A percentile compares a stretch with the other conserved stretches of the same genome.
These are phyloP conservation scores for Cyanoramphus novaezelandiae DNA, from an alignment of 2,113 vertebrate species.

Conservation along the genomic window DNA sequence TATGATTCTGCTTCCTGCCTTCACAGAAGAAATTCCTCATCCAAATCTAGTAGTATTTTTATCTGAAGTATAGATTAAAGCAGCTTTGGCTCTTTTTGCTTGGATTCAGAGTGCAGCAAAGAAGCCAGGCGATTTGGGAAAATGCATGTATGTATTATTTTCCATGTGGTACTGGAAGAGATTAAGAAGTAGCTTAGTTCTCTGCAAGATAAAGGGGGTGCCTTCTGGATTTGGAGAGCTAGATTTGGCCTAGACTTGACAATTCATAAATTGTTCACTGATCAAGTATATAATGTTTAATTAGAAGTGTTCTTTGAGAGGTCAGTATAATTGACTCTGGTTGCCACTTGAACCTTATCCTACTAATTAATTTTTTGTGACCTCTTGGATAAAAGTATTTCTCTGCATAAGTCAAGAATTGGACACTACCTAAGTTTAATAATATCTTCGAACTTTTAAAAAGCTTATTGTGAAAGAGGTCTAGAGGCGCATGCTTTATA, in stretches of 20 bases:
- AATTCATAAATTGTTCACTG: background rate
- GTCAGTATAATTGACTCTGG: background rate
- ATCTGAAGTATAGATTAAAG: background rate
- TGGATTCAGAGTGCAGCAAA: background rate
- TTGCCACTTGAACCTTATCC: background rate
- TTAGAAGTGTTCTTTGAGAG: background rate
- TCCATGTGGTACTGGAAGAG: background rate
- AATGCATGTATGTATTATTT: background rate
- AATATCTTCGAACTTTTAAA: background rate
- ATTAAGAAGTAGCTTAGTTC: background rate
- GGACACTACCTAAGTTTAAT: background rate
- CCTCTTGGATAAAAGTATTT: background rate
- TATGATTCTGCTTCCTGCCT: background rate
- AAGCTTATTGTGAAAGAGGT: background rate
- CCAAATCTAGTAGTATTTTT: background rate
- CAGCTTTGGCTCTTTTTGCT: background rate
- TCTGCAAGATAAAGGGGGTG: background rate
- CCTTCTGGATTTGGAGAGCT: background rate
- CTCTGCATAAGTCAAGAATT: background rate
- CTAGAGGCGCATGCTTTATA: background rate
- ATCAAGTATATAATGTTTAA: background rate
- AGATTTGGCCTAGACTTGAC: background rate
- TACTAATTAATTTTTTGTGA: background rate
- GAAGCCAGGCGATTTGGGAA: background rate
- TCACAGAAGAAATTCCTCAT: background rate